Conservation (phyloP, 35 echinoderm and acorn worm species). For the Acanthaster planci region DNA sequence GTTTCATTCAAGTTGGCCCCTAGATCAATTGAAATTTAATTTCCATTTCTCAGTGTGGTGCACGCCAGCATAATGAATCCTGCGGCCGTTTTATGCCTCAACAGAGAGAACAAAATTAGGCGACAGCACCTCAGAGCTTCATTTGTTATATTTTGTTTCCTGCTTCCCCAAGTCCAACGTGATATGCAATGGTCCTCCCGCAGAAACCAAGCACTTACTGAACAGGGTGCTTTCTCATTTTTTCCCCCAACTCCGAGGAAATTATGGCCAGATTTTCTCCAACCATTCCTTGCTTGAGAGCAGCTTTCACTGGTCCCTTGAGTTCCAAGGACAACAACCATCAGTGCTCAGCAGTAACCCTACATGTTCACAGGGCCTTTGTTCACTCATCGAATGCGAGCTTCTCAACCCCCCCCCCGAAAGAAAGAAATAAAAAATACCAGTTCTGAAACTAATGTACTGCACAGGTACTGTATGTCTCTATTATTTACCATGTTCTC, state of each 20-base stretch:
- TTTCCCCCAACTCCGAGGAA: too few species aligned
- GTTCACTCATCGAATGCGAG: background rate
- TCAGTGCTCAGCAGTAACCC: background rate
- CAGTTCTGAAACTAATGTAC: background rate
- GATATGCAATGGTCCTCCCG: background rate
- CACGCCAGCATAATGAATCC: background rate
- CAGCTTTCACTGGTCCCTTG: too few species aligned
- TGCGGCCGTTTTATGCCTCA: background rate
- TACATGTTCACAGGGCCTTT: background rate
- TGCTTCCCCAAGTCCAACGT: background rate
- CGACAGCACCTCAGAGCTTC: background rate
- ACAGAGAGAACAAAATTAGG: background rate
- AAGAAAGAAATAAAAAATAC: too few species aligned
- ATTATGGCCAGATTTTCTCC: too few species aligned
- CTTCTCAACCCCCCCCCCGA: too few species aligned
- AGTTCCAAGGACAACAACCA: too few species aligned
- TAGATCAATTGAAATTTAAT: slow-evolving; percentile 19
- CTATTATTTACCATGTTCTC: background rate
- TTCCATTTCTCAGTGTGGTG: slow-evolving; percentile 1
- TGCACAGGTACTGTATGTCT: background rate
- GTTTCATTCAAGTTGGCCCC: background rate
- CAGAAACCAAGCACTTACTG: background rate
- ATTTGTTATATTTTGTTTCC: background rate
- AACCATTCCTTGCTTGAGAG: too few species aligned
- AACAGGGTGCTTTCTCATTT: background rate